These are phyloP conservation scores for Eupithecia insigniata DNA, from an alignment of 2,888 invertebrate species.

Conservation along the genomic window DNA sequence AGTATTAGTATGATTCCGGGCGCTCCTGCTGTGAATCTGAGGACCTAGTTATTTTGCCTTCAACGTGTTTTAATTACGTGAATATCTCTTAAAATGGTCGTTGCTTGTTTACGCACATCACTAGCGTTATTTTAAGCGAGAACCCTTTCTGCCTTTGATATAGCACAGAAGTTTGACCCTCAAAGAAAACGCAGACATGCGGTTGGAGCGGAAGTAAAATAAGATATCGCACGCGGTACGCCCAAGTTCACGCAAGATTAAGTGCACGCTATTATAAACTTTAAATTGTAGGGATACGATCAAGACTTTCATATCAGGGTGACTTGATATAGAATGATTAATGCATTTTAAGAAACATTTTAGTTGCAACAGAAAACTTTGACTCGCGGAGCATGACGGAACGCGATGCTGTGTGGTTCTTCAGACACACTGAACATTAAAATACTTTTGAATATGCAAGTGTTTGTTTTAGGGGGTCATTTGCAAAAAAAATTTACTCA, in stretches of 20 bases:
- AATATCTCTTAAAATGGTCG: slow-evolving; percentile 57
- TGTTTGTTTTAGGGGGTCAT: neutral
- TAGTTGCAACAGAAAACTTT: slow-evolving; percentile 72
- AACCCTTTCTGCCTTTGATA: slow-evolving; percentile 32
- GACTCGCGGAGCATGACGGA: slow-evolving; percentile 68
- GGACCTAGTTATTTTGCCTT: slow-evolving; percentile 65
- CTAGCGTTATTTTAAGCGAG: slow-evolving; percentile 16
- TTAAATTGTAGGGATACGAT: slow-evolving; percentile 59
- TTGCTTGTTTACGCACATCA: slow-evolving; percentile 31
- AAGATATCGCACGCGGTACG: slow-evolving; percentile 60
- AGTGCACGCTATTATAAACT: slow-evolving; percentile 57
- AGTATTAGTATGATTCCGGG: slow-evolving; percentile 78
- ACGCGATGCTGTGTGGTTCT: slow-evolving; percentile 59
- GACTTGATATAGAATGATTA: slow-evolving; percentile 67
- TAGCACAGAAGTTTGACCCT: slow-evolving; percentile 45
- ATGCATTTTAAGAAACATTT: slow-evolving; percentile 75
- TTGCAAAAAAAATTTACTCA: neutral
- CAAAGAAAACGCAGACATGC: slow-evolving; percentile 65
- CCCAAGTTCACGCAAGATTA: slow-evolving; percentile 60
- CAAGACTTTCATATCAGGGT: slow-evolving; percentile 58
- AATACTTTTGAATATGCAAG: slow-evolving; percentile 23
- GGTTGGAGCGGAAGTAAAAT: slow-evolving; percentile 51
- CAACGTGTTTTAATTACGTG: slow-evolving; percentile 69
- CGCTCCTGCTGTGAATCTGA: slow-evolving; percentile 59
- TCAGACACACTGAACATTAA: slow-evolving; percentile 44